A percentile compares a stretch with the other conserved stretches of the same genome.
Evolutionary conservation across 35 echinoderm and acorn worm species (phyloP).

Genomic region (Lytechinus pictus): DNA sequence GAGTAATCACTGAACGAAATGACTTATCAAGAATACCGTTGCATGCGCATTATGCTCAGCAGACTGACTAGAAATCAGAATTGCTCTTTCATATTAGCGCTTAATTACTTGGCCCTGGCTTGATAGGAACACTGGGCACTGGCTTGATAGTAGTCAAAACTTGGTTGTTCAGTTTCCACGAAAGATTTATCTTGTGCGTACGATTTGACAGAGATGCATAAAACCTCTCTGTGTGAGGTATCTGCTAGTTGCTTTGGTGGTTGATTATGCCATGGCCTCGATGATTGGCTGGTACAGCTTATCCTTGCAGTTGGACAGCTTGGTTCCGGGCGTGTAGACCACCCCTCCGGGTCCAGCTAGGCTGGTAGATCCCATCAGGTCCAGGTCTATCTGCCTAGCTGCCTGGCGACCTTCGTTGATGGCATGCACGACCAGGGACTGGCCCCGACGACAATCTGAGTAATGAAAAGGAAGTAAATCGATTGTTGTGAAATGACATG

Average conservation of each 20-base stretch:
- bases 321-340: constrained; percentile 69
- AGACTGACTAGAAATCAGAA: too few species aligned
- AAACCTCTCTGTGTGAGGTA: background rate
- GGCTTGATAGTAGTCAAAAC: too few species aligned
- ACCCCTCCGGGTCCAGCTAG: constrained; percentile 94
- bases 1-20: too few species aligned
- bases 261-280: constrained; percentile 45
- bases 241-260: background rate
- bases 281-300: constrained; percentile 60
- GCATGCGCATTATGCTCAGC: too few species aligned
- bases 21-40: too few species aligned
- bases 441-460: constrained; percentile 95
- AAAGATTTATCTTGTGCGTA: too few species aligned
- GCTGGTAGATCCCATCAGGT: constrained; percentile 88
- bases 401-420: constrained; percentile 99
- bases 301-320: constrained; percentile 66
- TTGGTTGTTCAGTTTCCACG: too few species aligned
- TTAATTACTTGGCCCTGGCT: too few species aligned
- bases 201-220: background rate
- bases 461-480: background rate
- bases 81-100: too few species aligned
- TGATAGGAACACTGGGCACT: too few species aligned
- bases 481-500: too few species aligned
- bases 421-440: constrained; percentile 95
- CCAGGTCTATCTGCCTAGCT: constrained; percentile 85